A percentile compares a stretch with the other conserved stretches of the same genome.
These are phyloP conservation scores for Drosophila athabasca DNA, from an alignment of 1,140 invertebrate species.

Conservation along the genomic window DNA sequence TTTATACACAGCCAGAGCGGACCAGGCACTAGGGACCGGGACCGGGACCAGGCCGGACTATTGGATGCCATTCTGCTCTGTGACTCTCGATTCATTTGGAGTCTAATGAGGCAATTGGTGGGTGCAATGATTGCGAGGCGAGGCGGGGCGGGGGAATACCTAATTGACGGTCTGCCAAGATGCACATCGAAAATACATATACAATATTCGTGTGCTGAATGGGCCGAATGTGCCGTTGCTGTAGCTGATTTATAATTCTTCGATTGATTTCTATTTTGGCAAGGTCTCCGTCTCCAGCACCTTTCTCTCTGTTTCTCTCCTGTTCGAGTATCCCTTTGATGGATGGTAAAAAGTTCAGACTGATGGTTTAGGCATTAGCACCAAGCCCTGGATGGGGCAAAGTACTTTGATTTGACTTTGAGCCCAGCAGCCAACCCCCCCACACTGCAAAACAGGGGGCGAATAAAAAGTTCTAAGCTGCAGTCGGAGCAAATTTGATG, in stretches of 20 bases:
- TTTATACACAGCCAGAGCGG: slow-evolving; percentile 55
- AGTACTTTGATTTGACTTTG: slow-evolving; percentile 79
- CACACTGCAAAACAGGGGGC: slow-evolving; percentile 12
- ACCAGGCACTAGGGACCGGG: neutral
- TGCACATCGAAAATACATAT: slow-evolving; percentile 49
- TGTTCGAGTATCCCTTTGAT: slow-evolving; percentile 43
- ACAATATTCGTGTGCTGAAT: slow-evolving; percentile 21
- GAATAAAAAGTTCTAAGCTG: slow-evolving; percentile 68
- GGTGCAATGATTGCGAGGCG: slow-evolving; percentile 52
- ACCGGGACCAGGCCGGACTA: slow-evolving; percentile 19
- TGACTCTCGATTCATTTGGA: slow-evolving; percentile 70
- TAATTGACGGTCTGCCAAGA: slow-evolving; percentile 56
- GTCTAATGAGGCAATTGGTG: slow-evolving; percentile 74
- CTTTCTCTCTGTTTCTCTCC: neutral
- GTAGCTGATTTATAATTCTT: slow-evolving; percentile 42
- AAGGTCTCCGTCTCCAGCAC: neutral
- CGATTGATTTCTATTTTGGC: slow-evolving; percentile 12
- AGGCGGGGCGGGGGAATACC: slow-evolving; percentile 29
- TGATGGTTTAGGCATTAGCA: slow-evolving; percentile 56
- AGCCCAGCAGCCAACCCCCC: slow-evolving; percentile 21
- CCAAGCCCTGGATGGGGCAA: slow-evolving; percentile 42
- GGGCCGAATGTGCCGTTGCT: slow-evolving; percentile 13
- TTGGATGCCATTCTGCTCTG: no score
- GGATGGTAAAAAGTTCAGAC: slow-evolving; percentile 64
- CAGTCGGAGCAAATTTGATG: slow-evolving; percentile 63